Evolutionary conservation across 2,888 invertebrate species (phyloP), one percentile per base, ranked within the genome.

Genomic region (Patella pellucida): DNA sequence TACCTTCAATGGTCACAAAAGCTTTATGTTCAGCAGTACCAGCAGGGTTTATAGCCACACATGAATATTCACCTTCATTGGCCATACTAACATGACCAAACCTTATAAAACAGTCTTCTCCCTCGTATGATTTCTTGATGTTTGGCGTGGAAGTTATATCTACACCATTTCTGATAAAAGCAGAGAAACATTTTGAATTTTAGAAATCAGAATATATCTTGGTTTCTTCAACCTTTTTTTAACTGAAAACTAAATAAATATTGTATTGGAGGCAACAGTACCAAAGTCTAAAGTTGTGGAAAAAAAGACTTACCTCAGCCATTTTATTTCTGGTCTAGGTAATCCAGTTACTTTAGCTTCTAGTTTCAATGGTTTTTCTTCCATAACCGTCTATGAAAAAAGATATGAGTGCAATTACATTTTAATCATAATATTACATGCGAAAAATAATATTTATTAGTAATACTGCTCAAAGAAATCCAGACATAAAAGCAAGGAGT

Each of bases 1-100:
- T 94, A 96, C 97, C 96, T 94, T 96, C 96, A 83, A 97, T 95
- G 31, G 94, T 95, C 41, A 98, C 93, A 77, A 94, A 94, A 74
- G 86, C 84, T 19, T 78, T 69, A 73, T 85, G 87, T 73, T 89
- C 86, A 51, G 97, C 97, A 93, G 97, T 96, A 79, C 98, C 98
- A 85, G 97, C 94, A 83, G 95, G 94, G 91, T 98, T 98, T 73
- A 82, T 82, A 75, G 98, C 98, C 91, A 96, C 96, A 93, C 97
- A 97, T 94, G 97, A 97, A 92, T 98, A 98, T 14, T 96, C 96
- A 81, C 98, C 99, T 78, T 85, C 86, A 71, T 84, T 79, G 73
- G 86, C 84, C 84, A 86, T 85, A 41, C 83, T 77, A 71, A 83
- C 78, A 72, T 84, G 86, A 50, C 85, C 80, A 73, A 90, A 84